These are phyloP conservation scores for Crocuta crocuta DNA, from an alignment of 2,113 vertebrate genomes.

Conservation along the genomic window DNA sequence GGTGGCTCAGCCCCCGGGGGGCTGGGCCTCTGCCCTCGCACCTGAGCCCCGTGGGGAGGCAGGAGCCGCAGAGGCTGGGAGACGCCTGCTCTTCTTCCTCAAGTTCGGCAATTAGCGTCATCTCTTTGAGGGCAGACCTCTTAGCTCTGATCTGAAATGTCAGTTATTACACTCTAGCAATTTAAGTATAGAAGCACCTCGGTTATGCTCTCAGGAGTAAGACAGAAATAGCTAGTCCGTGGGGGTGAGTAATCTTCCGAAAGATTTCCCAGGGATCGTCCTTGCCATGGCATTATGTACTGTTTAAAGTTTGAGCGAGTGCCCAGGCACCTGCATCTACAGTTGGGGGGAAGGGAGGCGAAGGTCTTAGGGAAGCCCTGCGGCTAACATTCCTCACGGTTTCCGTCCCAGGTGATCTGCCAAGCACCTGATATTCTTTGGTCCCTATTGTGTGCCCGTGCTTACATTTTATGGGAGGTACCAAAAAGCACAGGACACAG, in stretches of 20 bases:
- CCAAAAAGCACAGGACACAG: neutral
- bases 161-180: conserved; percentile 58
- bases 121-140: neutral
- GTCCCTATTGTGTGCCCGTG: neutral
- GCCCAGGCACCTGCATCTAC: neutral
- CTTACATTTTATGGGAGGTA: neutral
- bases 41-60: neutral
- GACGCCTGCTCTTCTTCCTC: neutral
- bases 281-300: neutral
- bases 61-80: neutral
- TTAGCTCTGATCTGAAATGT: conserved; percentile 58
- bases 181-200: conserved; percentile 59
- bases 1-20: neutral
- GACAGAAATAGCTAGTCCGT: conserved; percentile 73
- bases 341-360: neutral
- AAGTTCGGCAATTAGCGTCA: neutral
- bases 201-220: conserved; percentile 57
- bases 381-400: neutral
- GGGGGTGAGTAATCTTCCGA: conserved; percentile 59
- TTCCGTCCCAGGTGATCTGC: neutral
- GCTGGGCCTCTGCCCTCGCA: neutral
- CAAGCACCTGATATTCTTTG: neutral
- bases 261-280: neutral
- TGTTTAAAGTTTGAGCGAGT: neutral
- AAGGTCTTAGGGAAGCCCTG: neutral